Base-by-base conservation (phyloP, 2,888 invertebrate species). In the Apamea monoglypha region DNA sequence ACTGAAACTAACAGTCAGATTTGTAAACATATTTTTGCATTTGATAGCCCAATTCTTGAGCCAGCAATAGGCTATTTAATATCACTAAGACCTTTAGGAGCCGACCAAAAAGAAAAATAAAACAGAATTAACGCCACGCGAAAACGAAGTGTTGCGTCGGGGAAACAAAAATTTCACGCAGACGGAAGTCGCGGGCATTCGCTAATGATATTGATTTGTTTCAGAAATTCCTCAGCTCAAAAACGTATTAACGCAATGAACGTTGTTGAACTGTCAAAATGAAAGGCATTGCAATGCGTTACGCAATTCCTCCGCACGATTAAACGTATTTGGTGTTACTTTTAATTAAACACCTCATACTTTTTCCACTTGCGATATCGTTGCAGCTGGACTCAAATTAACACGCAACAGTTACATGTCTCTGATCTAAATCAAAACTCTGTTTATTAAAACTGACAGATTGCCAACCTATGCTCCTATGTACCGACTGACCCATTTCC, bases 401-500 rank as follows among this genome's bases (percentile, higher is more conserved):
- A 56, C 71, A 68, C 82, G 76, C 70, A 16, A 14, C 36, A 56
- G 21, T 29, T 10, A 56, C 44, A 36, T 63, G 61, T 25, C 16
- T 32, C 10, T 21, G 44, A 72, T 66, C 18, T 29, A 70, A 61
- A 73, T 82, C 36, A 29, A 36, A 71, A 71, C 40, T 80, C 40
- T 80, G 61, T 69, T 84, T 68, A 83, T 83, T 73, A 66, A 56
- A 76, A 83, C 7, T 63, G 83, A 80, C 83, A 76, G 21, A 73
- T 73, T 66, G 72, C 36, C 40, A 78, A 64, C 69, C 61, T 76
- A 64, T 36, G 36, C 64, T 14, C 7, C 29, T 21, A 29, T 66
- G 29, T 21, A 71, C 50, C 21, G 16, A 67, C 67, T 80, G 80
- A 76, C 83, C 84, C 80, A 84, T 83, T 83, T 83, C 83, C 66